These are phyloP conservation scores for Chrysodeixis includens DNA, from an alignment of 2,888 invertebrate species.

Conservation along the genomic window DNA sequence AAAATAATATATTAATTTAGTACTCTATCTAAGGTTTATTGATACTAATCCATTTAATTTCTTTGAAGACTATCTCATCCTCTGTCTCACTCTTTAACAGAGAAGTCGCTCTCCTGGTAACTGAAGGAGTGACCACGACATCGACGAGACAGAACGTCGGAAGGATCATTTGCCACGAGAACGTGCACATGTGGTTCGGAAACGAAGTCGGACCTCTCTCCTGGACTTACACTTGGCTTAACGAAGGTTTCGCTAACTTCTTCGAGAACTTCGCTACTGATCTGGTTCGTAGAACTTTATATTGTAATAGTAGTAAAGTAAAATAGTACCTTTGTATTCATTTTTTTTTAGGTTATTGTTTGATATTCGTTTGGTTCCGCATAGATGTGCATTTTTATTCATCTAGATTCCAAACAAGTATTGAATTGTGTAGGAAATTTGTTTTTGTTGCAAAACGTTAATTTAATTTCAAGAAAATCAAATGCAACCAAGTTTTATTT, in stretches of 20 bases:
- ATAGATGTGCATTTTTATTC: too few species aligned
- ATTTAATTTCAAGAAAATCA: too few species aligned
- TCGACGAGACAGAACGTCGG: constrained; percentile 81
- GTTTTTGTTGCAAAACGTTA: too few species aligned
- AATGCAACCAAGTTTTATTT: too few species aligned
- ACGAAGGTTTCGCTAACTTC: constrained; percentile 93
- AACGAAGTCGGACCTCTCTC: constrained; percentile 92
- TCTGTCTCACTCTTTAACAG: constrained; percentile 59
- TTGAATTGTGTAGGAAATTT: too few species aligned
- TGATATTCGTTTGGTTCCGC: too few species aligned
- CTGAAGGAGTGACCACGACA: constrained; percentile 81
- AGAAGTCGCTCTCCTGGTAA: constrained; percentile 82
- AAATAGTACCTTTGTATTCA: too few species aligned
- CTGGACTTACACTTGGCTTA: constrained; percentile 93
- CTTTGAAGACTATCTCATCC: not conserved
- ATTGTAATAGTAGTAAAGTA: not conserved
- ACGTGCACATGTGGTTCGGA: constrained; percentile 94
- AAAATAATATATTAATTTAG: too few species aligned
- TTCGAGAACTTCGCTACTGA: constrained; percentile 91
- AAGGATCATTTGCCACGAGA: constrained; percentile 89
- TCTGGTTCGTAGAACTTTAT: constrained; percentile 73
- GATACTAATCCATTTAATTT: not conserved
- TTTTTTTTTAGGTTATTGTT: too few species aligned
- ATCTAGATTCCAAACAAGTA: too few species aligned
- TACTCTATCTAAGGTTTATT: too few species aligned